Conservation (phyloP, 2,888 invertebrate species). For the Lordiphosa andalusiaca region DNA sequence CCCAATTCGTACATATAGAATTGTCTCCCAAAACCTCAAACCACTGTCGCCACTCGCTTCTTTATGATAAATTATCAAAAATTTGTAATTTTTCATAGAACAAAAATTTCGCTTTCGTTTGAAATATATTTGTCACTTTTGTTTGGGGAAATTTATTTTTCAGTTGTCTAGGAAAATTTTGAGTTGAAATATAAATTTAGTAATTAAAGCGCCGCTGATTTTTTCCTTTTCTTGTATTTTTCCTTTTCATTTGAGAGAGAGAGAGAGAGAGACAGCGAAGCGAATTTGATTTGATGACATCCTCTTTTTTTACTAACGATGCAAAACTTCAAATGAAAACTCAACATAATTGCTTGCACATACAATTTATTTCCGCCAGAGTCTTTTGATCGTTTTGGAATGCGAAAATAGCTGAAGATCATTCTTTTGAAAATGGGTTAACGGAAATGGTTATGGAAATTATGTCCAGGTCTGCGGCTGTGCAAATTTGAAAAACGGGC, state of each 20-base stretch:
- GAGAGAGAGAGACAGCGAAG: constrained; percentile 46
- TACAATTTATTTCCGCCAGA: too few species aligned
- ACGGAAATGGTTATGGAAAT: too few species aligned
- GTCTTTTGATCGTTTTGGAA: too few species aligned
- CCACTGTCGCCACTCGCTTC: constrained; percentile 31
- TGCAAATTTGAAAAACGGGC: too few species aligned
- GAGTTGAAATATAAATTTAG: constrained; percentile 11
- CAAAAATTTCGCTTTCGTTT: constrained; percentile 48
- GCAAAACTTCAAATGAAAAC: constrained; percentile 27
- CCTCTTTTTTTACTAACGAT: constrained; percentile 39
- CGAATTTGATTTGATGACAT: constrained; percentile 51
- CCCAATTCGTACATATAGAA: constrained; percentile 29
- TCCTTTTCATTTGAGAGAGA: too few species aligned
- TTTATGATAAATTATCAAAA: constrained; percentile 52
- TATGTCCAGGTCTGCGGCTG: too few species aligned
- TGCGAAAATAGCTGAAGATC: background rate
- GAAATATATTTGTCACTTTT: constrained; percentile 15
- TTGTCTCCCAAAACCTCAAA: constrained; percentile 45
- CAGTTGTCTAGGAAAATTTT: constrained; percentile 17
- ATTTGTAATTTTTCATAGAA: constrained; percentile 45
- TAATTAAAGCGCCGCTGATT: constrained; percentile 15
- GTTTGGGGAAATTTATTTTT: constrained; percentile 9
- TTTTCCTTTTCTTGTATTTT: background rate
- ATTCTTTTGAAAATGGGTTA: background rate
- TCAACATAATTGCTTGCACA: background rate